Evolutionary conservation across 2,888 invertebrate species (phyloP).

Genomic region (Halictus ligatus): DNA sequence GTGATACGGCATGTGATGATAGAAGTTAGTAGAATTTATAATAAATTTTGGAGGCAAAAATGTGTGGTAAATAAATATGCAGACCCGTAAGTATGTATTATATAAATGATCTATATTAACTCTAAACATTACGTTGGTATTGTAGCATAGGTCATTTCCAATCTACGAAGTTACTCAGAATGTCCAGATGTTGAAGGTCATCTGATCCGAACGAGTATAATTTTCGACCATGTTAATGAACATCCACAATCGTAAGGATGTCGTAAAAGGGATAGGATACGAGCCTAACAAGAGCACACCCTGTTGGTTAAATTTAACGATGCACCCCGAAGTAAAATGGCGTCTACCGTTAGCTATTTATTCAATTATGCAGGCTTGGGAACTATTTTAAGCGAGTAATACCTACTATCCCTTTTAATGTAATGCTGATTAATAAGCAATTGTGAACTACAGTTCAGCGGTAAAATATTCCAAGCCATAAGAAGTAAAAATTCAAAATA

Average conservation of each 20-base stretch:
- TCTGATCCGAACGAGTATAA: not conserved
- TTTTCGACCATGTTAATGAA: constrained; percentile 15
- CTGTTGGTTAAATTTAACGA: constrained; percentile 66
- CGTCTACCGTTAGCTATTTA: constrained; percentile 45
- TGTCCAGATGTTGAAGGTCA: not conserved
- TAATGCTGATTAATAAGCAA: not conserved
- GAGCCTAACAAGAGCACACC: constrained; percentile 52
- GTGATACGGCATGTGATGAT: no score
- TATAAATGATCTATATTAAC: no score
- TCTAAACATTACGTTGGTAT: no score
- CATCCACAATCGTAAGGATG: constrained; percentile 15
- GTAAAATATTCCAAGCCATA: no score
- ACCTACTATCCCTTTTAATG: constrained; percentile 18
- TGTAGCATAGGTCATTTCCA: no score
- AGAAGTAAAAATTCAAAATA: no score
- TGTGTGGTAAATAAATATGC: no score
- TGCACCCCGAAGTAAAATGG: constrained; percentile 32
- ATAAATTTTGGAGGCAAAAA: no score
- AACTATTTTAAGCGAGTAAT: constrained; percentile 38
- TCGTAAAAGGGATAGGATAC: constrained; percentile 43
- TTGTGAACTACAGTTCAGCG: no score
- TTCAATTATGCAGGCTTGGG: constrained; percentile 76
- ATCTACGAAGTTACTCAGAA: no score
- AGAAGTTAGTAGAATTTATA: no score
- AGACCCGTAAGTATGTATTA: no score